Evolutionary conservation across 2,797 vertebrate genomes (phyloP).

Genomic region (Eupleurogrammus muticus): DNA sequence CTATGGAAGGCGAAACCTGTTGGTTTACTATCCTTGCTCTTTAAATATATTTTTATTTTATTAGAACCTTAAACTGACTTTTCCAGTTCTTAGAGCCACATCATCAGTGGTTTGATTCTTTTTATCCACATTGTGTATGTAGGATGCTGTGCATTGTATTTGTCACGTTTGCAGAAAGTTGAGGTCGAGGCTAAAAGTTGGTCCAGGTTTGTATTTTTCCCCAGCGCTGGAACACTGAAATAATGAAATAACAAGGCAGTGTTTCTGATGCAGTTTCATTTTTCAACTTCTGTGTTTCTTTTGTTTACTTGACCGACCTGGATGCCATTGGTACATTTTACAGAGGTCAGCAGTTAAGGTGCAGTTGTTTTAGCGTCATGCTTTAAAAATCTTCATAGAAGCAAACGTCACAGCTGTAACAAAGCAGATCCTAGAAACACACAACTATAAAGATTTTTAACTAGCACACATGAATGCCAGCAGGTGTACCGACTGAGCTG

Average conservation of each 20-base stretch:
- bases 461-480: slow-evolving; percentile 22
- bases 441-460: slow-evolving; percentile 1
- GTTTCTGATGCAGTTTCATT: not conserved
- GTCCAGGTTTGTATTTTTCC: not conserved
- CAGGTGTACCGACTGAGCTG: slow-evolving; percentile 46
- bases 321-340: not conserved
- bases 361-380: not conserved
- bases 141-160: no score
- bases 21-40: no score
- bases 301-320: no score
- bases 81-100: no score
- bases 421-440: not conserved
- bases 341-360: no score
- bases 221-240: not conserved
- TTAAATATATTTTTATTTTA: no score
- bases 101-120: no score
- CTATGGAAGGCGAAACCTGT: no score
- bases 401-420: not conserved
- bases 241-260: not conserved
- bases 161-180: no score
- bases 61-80: no score
- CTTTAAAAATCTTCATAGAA: not conserved
- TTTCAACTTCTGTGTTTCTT: not conserved
- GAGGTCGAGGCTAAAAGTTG: no score
- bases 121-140: no score